Percentiles rank a stretch among this genome's conserved stretches.
Evolutionary conservation across 1,140 invertebrate genomes (phyloP).

Genomic region (Bathynomus jamesi): DNA sequence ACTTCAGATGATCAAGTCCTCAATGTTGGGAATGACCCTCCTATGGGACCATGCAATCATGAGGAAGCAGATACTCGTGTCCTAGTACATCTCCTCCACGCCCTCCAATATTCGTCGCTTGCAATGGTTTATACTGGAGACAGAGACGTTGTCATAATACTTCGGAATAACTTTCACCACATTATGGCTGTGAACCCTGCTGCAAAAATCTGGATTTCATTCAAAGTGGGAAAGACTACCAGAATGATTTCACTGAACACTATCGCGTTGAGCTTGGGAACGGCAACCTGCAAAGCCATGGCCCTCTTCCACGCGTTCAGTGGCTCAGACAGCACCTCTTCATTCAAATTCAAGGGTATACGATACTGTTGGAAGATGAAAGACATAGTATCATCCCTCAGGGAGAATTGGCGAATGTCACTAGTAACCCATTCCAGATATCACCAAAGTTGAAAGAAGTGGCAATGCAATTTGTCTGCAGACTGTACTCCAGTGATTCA

Average conservation of each 20-base stretch:
- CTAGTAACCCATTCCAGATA: constrained; percentile 3
- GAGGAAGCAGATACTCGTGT: constrained; percentile 18
- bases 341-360: constrained; percentile 20
- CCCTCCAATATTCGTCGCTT: constrained; percentile 15
- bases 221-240: constrained; percentile 10
- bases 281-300: constrained; percentile 13
- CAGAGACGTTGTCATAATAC: constrained; percentile 16
- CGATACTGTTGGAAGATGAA: constrained; percentile 16
- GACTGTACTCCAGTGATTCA: constrained; percentile 6
- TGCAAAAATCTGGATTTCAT: constrained; percentile 18
- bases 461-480: background rate
- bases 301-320: constrained; percentile 18
- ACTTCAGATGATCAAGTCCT: too few relatives aligned
- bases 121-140: constrained; percentile 13
- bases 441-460: constrained; percentile 10
- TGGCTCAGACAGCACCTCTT: constrained; percentile 15
- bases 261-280: background rate
- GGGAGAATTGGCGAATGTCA: constrained; percentile 3
- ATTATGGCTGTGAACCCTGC: constrained; percentile 9
- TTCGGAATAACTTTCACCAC: constrained; percentile 19
- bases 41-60: constrained; percentile 18
- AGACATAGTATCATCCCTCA: background rate
- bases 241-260: constrained; percentile 9
- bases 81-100: constrained; percentile 4
- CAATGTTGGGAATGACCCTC: too few relatives aligned